These are phyloP conservation scores for Stegodyphus dumicola DNA, from an alignment of 1,140 invertebrate genomes.

Conservation along the genomic window DNA sequence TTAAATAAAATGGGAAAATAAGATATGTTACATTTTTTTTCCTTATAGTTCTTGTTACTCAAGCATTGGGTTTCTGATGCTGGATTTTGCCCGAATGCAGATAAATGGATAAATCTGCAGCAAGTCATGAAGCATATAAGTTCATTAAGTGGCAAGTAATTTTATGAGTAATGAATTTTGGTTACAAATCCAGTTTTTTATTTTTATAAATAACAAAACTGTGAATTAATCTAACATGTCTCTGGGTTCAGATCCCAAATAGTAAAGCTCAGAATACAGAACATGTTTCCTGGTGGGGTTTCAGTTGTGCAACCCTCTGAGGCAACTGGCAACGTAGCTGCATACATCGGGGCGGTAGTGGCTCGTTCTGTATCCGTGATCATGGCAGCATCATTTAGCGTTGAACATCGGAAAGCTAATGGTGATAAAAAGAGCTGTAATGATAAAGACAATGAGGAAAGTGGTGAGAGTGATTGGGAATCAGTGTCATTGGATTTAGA, in stretches of 20 bases:
- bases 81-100: constrained; percentile 39
- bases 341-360: constrained; percentile 65
- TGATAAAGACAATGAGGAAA: constrained; percentile 61
- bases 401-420: constrained; percentile 23
- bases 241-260: constrained; percentile 29
- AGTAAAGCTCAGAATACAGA: constrained; percentile 34
- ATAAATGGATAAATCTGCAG: constrained; percentile 61
- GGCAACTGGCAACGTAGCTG: constrained; percentile 64
- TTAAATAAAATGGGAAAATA: too few relatives aligned
- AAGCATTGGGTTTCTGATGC: constrained; percentile 59
- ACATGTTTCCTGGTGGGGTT: constrained; percentile 68
- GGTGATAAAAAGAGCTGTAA: background rate
- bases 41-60: constrained; percentile 47
- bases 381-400: constrained; percentile 60
- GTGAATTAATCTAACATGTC: background rate
- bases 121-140: constrained; percentile 58
- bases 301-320: constrained; percentile 65
- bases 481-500: constrained; percentile 85
- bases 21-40: background rate
- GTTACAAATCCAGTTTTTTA: background rate
- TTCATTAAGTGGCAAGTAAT: constrained; percentile 37
- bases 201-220: background rate
- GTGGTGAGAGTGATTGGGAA: constrained; percentile 77
- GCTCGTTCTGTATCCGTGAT: constrained; percentile 65
- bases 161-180: background rate